These are phyloP conservation scores for Zaprionus bogoriensis DNA, from an alignment of 2,888 invertebrate genomes.

Conservation along the genomic window DNA sequence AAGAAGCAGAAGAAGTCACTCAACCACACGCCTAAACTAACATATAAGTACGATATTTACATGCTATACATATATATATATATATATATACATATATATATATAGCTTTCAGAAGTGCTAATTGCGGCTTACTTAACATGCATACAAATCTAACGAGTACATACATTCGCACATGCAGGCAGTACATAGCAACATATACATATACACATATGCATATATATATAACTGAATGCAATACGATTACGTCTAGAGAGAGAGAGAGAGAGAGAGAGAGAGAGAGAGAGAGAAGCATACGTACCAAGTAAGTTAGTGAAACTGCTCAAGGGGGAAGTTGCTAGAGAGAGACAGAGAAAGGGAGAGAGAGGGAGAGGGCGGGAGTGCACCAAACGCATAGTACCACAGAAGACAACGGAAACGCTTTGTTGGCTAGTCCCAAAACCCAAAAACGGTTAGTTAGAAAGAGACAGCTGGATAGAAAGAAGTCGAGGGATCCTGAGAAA, in stretches of 20 bases:
- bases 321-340: slow-evolving; percentile 36
- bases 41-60: background rate
- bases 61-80: background rate
- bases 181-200: too few relatives aligned
- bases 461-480: slow-evolving; percentile 9
- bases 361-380: background rate
- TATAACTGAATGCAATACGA: slow-evolving; percentile 41
- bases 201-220: too few relatives aligned
- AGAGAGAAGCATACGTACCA: slow-evolving; percentile 58
- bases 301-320: slow-evolving; percentile 72
- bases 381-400: slow-evolving; percentile 55
- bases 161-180: slow-evolving; percentile 31
- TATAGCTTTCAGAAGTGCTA: slow-evolving; percentile 53
- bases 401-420: slow-evolving; percentile 62
- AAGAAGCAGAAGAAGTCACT: too few relatives aligned
- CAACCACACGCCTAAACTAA: slow-evolving; percentile 37
- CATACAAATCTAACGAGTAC: slow-evolving; percentile 31
- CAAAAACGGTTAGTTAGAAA: slow-evolving; percentile 22
- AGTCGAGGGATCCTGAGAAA: slow-evolving; percentile 34
- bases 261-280: slow-evolving; percentile 48
- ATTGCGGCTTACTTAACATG: slow-evolving; percentile 41
- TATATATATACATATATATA: slow-evolving; percentile 1
- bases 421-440: slow-evolving; percentile 56
- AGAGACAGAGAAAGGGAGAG: background rate
- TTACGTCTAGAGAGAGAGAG: slow-evolving; percentile 30